Base-by-base conservation (phyloP, 2,113 vertebrate genomes). In the Clarias gariepinus region DNA sequence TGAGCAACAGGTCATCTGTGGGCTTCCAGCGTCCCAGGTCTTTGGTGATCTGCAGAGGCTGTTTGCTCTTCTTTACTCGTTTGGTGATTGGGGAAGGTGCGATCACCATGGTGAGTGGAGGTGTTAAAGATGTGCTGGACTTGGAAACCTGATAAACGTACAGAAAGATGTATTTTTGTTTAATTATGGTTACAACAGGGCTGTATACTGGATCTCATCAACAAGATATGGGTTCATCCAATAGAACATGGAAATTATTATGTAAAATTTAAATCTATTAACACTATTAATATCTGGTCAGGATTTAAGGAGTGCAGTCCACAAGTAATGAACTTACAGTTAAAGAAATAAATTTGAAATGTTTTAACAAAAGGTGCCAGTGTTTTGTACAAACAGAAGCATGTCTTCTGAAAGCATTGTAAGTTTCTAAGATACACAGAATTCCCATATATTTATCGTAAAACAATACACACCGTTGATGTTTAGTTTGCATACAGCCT, bases 1-100 rank as follows among this genome's bases (percentile, higher is more conserved):
- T 97, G 79, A 99, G 96, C 83, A 99, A 91, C 36, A 99, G 95
- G 82, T 99, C 98, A 25, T 99, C 98, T 0, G 96, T 96, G 9
- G 98, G 96, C 90, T 98, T 99, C 97, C 98, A 98, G 87, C 97
- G 95, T 85, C 98, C 96, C 87, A 99, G 93, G 88, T 99, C 97
- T 95, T 99, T 99, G 4, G 97, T 98, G 36, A 98, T 96, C 91
- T 98, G 97, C 84, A 97, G 92, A 0, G 97, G 96, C 90, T 99
- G 98, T 86, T 98, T 98, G 92, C 96, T 98, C 90, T 98, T 99
- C 94, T 99, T 98, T 81, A 99, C 95, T 88, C 97, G 95, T 91
- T 99, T 98, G 85, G 96, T 93, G 33, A 99, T 95, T 52, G 96
- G 94, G 10, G 97, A 94, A 61, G 94, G 94, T 28, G 94, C 92